Conservation (phyloP, 2,888 invertebrate species). For the Drosophila demipolita region DNA sequence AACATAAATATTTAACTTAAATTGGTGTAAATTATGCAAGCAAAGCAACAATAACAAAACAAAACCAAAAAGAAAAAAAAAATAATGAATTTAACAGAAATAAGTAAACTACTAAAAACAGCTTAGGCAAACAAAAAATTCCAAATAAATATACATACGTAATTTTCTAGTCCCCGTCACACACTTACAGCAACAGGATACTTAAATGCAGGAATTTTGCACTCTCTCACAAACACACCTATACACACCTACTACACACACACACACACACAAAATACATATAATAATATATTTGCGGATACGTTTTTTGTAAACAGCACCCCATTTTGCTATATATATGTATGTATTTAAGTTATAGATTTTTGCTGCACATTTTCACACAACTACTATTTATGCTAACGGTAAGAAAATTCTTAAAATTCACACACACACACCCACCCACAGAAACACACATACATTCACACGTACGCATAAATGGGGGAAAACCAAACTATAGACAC, state of each 20-base stretch:
- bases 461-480: conserved; percentile 9
- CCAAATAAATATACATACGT: conserved; percentile 50
- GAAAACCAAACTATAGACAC: conserved; percentile 17
- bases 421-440: conserved; percentile 8
- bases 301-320: conserved; percentile 64
- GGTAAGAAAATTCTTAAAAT: conserved; percentile 35
- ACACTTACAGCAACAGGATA: conserved; percentile 30
- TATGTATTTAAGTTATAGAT: conserved; percentile 54
- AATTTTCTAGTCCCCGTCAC: conserved; percentile 55
- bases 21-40: conserved; percentile 72
- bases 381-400: conserved; percentile 70
- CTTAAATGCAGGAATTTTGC: conserved; percentile 41
- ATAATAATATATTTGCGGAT: conserved; percentile 41
- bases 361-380: conserved; percentile 73
- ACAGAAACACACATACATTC: conserved; percentile 17
- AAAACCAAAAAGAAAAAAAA: conserved; percentile 20
- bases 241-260: conserved; percentile 5
- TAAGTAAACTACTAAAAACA: conserved; percentile 41
- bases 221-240: conserved; percentile 9
- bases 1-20: conserved; percentile 53
- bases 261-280: conserved; percentile 20
- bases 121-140: conserved; percentile 31
- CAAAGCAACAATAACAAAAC: conserved; percentile 19
- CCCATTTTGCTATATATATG: conserved; percentile 43
- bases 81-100: conserved; percentile 18